phyloP scores from a whole-genome alignment of 1,140 invertebrate species.

The Orchestia grillus region DNA sequence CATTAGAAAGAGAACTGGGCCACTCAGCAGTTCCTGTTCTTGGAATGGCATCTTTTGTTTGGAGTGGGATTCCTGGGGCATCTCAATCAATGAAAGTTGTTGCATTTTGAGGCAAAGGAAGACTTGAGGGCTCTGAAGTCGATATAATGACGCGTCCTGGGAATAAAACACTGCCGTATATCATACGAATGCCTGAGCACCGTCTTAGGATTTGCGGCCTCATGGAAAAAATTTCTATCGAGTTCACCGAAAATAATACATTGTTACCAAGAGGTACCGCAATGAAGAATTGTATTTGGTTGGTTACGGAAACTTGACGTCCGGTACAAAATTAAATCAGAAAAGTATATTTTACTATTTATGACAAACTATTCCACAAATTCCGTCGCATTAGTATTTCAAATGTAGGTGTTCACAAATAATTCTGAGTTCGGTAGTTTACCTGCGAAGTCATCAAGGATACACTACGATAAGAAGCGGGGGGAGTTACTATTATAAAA shows the following conservation, averaged over 20 bases:
- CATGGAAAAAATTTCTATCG: too few relatives aligned
- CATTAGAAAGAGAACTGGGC: slow-evolving; percentile 29
- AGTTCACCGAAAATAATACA: too few relatives aligned
- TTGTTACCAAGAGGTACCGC: background rate
- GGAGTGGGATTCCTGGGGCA: background rate
- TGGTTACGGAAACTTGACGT: background rate
- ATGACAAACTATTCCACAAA: too few relatives aligned
- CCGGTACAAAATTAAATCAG: background rate
- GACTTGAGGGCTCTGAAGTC: background rate
- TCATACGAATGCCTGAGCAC: too few relatives aligned
- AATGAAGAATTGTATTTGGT: background rate
- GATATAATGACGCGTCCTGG: background rate
- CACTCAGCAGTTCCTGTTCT: background rate
- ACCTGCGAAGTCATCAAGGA: too few relatives aligned
- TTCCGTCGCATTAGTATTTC: too few relatives aligned
- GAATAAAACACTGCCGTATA: background rate
- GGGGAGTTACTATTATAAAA: too few relatives aligned
- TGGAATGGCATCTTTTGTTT: slow-evolving; percentile 4
- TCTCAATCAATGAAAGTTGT: slow-evolving; percentile 26
- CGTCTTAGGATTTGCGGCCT: too few relatives aligned
- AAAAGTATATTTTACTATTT: background rate
- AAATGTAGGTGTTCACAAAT: too few relatives aligned
- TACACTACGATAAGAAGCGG: too few relatives aligned
- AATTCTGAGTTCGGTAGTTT: too few relatives aligned
- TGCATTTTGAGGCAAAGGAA: background rate